A percentile compares a stretch with the other conserved stretches of the same genome.
Conservation (phyloP, 1,140 invertebrate genomes). For the Calycopis cecrops region DNA sequence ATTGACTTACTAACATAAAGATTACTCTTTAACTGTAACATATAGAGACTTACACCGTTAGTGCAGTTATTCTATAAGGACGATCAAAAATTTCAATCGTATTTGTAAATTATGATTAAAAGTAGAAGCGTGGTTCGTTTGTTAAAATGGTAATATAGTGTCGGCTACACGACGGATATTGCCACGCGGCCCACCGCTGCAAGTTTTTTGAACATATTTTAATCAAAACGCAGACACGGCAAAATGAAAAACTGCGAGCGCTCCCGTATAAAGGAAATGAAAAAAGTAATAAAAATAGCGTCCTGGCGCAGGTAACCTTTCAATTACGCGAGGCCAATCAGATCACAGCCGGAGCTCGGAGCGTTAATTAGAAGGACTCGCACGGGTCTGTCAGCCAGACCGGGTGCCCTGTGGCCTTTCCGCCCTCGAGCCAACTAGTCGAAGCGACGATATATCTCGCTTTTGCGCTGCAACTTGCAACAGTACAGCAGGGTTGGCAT, state of each 20-base stretch:
- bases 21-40: no score
- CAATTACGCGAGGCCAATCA: constrained; percentile 45
- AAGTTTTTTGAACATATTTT: neutral
- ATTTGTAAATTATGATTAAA: no score
- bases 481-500: no score
- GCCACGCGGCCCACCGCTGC: neutral
- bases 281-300: constrained; percentile 13
- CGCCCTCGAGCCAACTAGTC: constrained; percentile 55
- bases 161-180: neutral
- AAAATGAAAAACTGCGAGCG: constrained; percentile 1
- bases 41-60: no score
- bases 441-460: constrained; percentile 28
- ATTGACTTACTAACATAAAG: no score
- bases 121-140: neutral
- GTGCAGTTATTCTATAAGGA: no score
- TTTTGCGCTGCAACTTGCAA: no score
- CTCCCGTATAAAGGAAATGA: constrained; percentile 14
- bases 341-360: constrained; percentile 38
- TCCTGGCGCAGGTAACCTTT: constrained; percentile 31
- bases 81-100: no score
- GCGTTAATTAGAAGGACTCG: constrained; percentile 50
- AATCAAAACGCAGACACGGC: constrained; percentile 11
- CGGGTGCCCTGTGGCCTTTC: constrained; percentile 35
- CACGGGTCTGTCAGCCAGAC: constrained; percentile 23
- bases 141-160: neutral